Conservation (phyloP, 1,140 invertebrate genomes). For the Drosophila punjabiensis region DNA sequence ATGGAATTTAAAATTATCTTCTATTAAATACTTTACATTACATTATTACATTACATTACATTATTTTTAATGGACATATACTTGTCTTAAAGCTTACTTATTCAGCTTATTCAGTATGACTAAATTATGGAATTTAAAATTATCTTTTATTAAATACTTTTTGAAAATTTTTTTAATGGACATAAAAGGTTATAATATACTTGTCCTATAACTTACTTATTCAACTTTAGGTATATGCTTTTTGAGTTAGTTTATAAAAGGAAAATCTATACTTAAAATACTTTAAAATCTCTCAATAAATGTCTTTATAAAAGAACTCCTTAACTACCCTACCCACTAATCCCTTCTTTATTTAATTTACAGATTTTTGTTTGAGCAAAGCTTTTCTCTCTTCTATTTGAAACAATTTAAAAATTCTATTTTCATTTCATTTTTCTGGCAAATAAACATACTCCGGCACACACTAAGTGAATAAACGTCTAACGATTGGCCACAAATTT, state of each 20-base stretch:
- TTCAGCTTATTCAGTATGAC: no score
- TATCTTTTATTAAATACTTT: no score
- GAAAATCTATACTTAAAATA: background rate
- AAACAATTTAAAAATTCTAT: background rate
- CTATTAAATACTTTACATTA: background rate
- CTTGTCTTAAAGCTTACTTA: background rate
- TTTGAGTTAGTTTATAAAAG: no score
- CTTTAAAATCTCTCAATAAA: no score
- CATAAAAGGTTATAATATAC: no score
- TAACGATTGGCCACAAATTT: constrained; percentile 27
- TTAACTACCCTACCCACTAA: no score
- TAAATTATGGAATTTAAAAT: no score
- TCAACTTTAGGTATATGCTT: no score
- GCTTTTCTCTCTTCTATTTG: background rate
- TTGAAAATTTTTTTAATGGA: no score
- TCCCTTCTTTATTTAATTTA: background rate
- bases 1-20: background rate
- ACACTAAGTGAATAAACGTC: background rate
- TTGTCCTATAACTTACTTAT: no score
- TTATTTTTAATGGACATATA: background rate
- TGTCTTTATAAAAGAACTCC: no score
- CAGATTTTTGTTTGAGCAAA: background rate
- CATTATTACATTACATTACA: background rate
- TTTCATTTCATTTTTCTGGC: background rate
- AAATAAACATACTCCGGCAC: background rate